Conservation (phyloP, 2,113 vertebrate species). For the Tapirus terrestris region DNA sequence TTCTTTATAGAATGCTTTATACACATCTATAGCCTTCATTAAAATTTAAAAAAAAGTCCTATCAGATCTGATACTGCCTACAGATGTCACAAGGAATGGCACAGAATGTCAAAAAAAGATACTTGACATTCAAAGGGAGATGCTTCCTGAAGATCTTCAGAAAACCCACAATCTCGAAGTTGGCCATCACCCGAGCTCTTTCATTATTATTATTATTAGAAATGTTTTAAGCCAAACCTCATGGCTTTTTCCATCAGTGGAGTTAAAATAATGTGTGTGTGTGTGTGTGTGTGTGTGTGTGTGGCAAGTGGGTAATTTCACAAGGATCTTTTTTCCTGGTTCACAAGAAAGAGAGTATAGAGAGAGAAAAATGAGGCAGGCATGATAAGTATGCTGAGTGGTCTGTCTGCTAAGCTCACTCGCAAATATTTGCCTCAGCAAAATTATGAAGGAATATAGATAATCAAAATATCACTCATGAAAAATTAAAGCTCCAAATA, state of each 20-base stretch:
- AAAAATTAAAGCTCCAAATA: not conserved
- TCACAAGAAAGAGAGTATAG: not conserved
- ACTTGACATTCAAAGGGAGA: not conserved
- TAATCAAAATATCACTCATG: not conserved
- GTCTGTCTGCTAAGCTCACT: not conserved
- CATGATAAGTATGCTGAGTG: accelerated
- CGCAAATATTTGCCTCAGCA: not conserved
- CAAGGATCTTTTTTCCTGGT: not conserved
- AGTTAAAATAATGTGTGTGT: not conserved
- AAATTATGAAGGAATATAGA: not conserved
- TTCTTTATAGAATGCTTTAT: not conserved
- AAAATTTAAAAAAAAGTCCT: not conserved
- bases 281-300: not conserved
- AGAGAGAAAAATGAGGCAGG: not conserved
- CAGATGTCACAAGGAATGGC: not conserved
- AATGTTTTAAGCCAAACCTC: not conserved
- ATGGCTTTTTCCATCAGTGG: not conserved
- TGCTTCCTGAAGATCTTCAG: not conserved
- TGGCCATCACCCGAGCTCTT: not conserved
- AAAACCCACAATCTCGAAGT: not conserved
- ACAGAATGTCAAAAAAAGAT: not conserved
- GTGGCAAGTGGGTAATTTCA: not conserved
- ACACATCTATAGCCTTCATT: not conserved
- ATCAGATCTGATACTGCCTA: not conserved
- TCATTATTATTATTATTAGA: not conserved